Evolutionary conservation across 53 echinoderm and acorn worm species (phyloP).

Genomic region (Patiria pectinifera): DNA sequence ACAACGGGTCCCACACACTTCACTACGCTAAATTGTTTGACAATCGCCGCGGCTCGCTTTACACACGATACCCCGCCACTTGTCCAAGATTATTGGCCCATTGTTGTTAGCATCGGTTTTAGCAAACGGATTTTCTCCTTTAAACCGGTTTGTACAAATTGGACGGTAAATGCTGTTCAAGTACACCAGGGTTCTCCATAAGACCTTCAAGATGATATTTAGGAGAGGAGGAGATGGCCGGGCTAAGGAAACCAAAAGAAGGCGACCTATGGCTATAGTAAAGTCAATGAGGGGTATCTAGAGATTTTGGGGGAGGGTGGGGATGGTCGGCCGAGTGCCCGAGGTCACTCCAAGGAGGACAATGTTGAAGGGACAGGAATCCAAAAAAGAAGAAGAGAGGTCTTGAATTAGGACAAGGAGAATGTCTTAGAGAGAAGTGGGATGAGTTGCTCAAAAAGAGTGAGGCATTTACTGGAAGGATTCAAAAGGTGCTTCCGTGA

Average conservation of each 20-base stretch:
- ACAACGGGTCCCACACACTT: constrained; percentile 36
- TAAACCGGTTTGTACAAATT: constrained; percentile 16
- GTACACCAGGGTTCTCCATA: neutral
- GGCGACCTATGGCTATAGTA: neutral
- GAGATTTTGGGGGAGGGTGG: neutral
- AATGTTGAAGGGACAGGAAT: neutral
- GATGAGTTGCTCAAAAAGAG: neutral
- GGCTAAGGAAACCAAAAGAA: neutral
- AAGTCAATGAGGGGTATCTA: neutral
- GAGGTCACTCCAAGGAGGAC: neutral
- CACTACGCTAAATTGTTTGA: constrained; percentile 40
- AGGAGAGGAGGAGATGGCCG: neutral
- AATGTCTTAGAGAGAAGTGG: neutral
- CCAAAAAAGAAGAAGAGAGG: neutral
- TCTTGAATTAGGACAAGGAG: neutral
- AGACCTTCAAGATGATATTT: neutral
- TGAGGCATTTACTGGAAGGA: neutral
- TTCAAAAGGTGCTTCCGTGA: no score
- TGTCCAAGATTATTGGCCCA: constrained; percentile 4
- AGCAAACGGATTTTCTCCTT: constrained; percentile 8
- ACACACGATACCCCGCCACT: constrained; percentile 1
- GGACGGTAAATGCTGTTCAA: neutral
- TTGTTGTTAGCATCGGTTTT: neutral
- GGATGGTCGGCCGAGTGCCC: neutral
- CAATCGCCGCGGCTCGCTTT: neutral